Base-by-base conservation (phyloP, 2,888 invertebrate species). In the Campopleginae sp. region DNA sequence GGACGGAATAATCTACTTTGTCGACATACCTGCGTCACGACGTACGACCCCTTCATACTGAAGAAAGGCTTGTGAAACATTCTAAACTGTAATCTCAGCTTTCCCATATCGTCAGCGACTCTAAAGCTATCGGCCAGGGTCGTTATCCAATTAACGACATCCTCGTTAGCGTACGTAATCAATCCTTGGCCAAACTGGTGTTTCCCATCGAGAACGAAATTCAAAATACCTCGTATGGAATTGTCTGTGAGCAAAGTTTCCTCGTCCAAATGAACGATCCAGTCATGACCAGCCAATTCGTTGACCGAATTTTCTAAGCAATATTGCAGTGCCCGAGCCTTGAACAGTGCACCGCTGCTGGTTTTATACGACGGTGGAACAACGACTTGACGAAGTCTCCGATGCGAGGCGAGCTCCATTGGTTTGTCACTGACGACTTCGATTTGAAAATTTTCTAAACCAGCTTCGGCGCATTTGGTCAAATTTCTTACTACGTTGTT, bases 31-130 rank as follows among this genome's bases (percentile, higher is more conserved):
- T 98, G 98, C 87, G 98, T 98, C 12, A 99, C 98, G 87, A 99
- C 99, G 94, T 97, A 99, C 63, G 99, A 99, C 85, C 99, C 99
- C 94, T 99, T 99, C 98, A 99, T 99, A 94, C 98, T 98, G 94
- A 99, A 98, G 80, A 98, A 95, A 23, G 99, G 99, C 93, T 97
- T 98, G 93, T 99, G 98, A 93, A 99, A 98, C 94, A 98, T 95
- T 90, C 97, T 97, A 92, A 99, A 98, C 93, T 99, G 99, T 87
- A 98, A 95, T 90, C 98, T 95, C 79, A 99, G 94, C 94, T 99
- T 99, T 81, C 99, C 99, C 98, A 99, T 98, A 92, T 99, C 99
- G 94, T 99, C 99, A 33, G 98, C 97, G 0, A 99, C 99, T 87
- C 99, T 96, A 94, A 98, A 99, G 92, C 98, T 98, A 93, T 99